Conservation (phyloP, 2,797 vertebrate genomes). For the Lophotriccus pileatus region DNA sequence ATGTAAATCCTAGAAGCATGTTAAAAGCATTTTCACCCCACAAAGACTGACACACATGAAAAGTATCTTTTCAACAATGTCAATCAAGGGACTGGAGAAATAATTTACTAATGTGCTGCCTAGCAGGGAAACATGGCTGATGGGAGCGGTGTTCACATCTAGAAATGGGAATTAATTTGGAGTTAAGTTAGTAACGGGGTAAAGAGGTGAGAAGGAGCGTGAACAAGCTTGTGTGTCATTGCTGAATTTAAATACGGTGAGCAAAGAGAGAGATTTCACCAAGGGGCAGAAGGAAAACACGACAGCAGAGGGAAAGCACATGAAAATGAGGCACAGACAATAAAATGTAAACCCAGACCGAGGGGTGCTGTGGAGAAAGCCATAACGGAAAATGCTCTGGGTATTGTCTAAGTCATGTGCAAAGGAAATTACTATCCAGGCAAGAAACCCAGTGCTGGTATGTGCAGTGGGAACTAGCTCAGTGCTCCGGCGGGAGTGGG, state of each 20-base stretch:
- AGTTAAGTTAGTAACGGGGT: background rate
- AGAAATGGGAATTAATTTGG: background rate
- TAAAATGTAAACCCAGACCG: background rate
- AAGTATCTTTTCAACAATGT: conserved; percentile 53
- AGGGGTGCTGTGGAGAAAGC: background rate
- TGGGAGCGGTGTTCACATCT: background rate
- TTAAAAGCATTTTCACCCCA: conserved; percentile 62
- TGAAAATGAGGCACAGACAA: background rate
- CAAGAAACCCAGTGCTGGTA: background rate
- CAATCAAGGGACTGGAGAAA: conserved; percentile 35
- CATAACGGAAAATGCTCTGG: background rate
- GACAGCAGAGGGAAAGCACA: background rate
- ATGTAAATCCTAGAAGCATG: conserved; percentile 57
- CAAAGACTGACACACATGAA: conserved; percentile 14
- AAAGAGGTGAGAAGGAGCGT: background rate
- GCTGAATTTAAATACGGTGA: background rate
- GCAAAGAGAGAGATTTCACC: background rate
- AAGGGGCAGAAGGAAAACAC: background rate
- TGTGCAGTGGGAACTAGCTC: background rate
- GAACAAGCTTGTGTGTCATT: background rate
- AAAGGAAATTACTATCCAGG: background rate
- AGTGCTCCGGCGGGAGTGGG: background rate
- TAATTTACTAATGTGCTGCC: conserved; percentile 9
- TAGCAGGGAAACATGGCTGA: background rate
- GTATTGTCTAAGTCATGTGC: background rate